phyloP scores from a whole-genome alignment of 1,140 invertebrate species.

The Dendroctonus valens region DNA sequence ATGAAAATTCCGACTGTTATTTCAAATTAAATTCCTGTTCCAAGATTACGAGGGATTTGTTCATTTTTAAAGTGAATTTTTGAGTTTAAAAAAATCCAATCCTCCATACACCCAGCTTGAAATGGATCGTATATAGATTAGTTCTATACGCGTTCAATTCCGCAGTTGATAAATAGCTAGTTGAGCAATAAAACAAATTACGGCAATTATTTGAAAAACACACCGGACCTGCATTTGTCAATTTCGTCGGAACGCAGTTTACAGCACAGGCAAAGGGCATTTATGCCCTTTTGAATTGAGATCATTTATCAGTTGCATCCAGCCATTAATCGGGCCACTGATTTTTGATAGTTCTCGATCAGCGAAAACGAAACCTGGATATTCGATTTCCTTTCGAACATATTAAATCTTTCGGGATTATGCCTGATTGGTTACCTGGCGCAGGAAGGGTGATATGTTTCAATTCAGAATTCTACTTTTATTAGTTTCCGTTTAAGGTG shows the following conservation, averaged over 20 bases:
- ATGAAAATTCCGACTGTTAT: not conserved
- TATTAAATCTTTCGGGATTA: not conserved
- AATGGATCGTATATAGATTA: no score
- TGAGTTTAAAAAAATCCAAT: not conserved
- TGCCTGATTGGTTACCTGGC: not conserved
- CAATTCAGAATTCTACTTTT: no score
- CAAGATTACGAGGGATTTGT: not conserved
- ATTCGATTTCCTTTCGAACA: not conserved
- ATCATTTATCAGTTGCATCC: constrained; percentile 7
- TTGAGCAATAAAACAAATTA: not conserved
- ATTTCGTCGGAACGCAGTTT: not conserved
- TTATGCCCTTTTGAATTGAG: constrained; percentile 15
- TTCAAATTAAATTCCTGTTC: not conserved
- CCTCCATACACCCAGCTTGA: no score
- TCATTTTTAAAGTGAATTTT: not conserved
- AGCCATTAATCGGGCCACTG: constrained; percentile 3
- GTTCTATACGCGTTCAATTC: not conserved
- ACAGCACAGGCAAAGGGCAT: not conserved
- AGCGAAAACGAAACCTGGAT: not conserved
- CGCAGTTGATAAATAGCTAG: not conserved
- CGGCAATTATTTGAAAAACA: constrained; percentile 6
- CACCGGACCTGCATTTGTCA: constrained; percentile 7
- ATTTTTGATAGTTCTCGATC: constrained; percentile 1
- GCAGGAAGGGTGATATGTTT: no score
- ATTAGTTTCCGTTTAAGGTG: no score